These are phyloP conservation scores for Limnephilus lunatus DNA, from an alignment of 2,888 invertebrate species.

Conservation along the genomic window DNA sequence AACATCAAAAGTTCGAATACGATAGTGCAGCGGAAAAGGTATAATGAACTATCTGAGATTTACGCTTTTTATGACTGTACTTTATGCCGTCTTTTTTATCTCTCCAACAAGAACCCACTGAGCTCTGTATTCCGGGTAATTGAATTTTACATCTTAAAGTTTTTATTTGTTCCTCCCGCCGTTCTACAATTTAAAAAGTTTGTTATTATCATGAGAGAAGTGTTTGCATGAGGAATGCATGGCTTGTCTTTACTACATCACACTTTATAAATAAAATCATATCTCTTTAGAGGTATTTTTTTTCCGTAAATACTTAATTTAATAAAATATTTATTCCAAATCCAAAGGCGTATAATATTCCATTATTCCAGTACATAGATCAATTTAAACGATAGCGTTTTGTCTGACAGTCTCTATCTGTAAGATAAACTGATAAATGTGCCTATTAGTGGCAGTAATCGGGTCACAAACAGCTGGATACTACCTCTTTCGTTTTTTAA, in stretches of 20 bases:
- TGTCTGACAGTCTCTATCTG: not conserved
- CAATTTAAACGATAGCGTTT: not conserved
- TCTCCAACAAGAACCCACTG: conserved; percentile 31
- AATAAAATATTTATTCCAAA: too few relatives aligned
- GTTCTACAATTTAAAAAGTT: conserved; percentile 17
- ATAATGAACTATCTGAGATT: conserved; percentile 39
- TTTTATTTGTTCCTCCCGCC: conserved; percentile 22
- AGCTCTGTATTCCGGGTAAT: conserved; percentile 34
- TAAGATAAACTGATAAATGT: not conserved
- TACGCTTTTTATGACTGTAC: conserved; percentile 26
- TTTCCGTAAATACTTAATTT: too few relatives aligned
- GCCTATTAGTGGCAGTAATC: not conserved
- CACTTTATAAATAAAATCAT: not conserved
- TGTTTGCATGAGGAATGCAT: not conserved
- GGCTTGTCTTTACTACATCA: not conserved
- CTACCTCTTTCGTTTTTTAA: too few relatives aligned
- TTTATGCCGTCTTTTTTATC: conserved; percentile 32
- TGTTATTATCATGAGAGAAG: not conserved
- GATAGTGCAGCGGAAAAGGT: conserved; percentile 26
- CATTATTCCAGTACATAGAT: not conserved
- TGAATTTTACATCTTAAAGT: conserved; percentile 40
- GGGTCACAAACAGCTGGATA: too few relatives aligned
- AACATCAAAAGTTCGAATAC: conserved; percentile 22
- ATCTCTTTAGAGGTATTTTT: not conserved
- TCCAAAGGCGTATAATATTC: not conserved